Evolutionary conservation across 2,797 vertebrate genomes (phyloP), one percentile per base, ranked within the genome.

Genomic region (Epinephelus malabaricus): DNA sequence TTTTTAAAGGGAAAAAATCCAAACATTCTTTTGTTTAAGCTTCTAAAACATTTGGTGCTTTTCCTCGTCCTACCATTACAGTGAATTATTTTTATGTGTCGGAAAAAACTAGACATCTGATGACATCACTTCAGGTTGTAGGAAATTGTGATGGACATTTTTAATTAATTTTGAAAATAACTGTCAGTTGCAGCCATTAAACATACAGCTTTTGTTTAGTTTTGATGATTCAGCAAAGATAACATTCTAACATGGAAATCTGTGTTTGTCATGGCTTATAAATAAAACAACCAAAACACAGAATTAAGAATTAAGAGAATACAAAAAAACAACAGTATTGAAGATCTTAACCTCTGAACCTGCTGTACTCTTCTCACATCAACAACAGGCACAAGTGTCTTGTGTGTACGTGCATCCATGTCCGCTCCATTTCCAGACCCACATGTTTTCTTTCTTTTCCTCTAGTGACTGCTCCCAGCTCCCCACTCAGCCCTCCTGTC

Each of bases 391-490:
- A 64, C 13, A 18, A 12, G n/a, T 23, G 18, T 60, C 5, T 47
- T 68, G 17, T 58, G 19, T 63, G 13, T 62, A 50, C 21, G 8
- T 76, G 11, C 21, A 10, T 69, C 50, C 34, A 2, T 8, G 25
- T 60, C 50, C 58, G 51, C 54, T 50, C 27, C n/a, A 11, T 69
- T 67, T 79, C 12, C 66, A 69, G 21, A 70, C 30, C 8, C 45
- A 54, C 59, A 14, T 47, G 7, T 73, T 43, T 69, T 80, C 65
- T 59, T 50, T n/a, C 49, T 43, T 71, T 34, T 73, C 61, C 60
- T 72, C 18, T 69, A 99, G 98, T 99, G 93, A 99, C 98, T 0
- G 98, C 98, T 76, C 98, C 98, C 87, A 99, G 98, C 94, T 99
- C 98, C 49, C 98, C 98, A 0, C 91, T 99, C 88, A 98, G 97